phyloP scores from a whole-genome alignment of 2,113 vertebrate species.

The Merops nubicus region DNA sequence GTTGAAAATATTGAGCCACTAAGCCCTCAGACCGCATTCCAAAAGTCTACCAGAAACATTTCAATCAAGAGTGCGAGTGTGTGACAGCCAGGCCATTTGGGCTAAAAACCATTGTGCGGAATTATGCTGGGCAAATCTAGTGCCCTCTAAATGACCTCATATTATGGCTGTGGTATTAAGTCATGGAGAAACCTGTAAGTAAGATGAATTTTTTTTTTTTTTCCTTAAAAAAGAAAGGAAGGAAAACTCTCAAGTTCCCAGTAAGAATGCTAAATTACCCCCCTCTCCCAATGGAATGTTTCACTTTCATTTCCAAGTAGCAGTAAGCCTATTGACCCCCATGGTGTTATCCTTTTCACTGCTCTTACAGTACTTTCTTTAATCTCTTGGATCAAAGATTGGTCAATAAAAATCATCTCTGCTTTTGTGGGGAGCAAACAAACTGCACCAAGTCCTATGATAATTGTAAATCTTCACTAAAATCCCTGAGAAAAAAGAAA shows the following conservation, averaged over 20 bases:
- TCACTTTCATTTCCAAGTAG: conserved; percentile 84
- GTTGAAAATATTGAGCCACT: conserved; percentile 80
- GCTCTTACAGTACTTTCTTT: conserved; percentile 83
- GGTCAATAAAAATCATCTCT: conserved; percentile 88
- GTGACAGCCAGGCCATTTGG: conserved; percentile 78
- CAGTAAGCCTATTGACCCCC: conserved; percentile 83
- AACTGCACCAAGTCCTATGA: conserved; percentile 72
- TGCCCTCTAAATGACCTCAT: conserved; percentile 81
- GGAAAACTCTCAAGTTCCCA: conserved; percentile 64
- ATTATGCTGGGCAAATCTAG: conserved; percentile 74
- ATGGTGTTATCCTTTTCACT: conserved; percentile 77
- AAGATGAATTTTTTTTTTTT: conserved; percentile 56
- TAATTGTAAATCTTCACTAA: conserved; percentile 76
- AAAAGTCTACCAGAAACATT: conserved; percentile 81
- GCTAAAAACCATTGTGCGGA: conserved; percentile 75
- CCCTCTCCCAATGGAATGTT: conserved; percentile 76
- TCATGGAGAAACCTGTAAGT: conserved; percentile 70
- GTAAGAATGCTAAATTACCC: conserved; percentile 77
- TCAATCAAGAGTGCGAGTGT: conserved; percentile 76
- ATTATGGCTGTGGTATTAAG: conserved; percentile 74
- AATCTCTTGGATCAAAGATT: conserved; percentile 88
- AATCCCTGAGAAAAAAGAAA: conserved; percentile 42
- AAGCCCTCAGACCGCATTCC: conserved; percentile 82
- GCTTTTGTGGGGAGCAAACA: conserved; percentile 83
- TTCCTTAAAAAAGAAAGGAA: background rate